These are phyloP conservation scores for Tetramorium parvispinum DNA, from an alignment of 1,140 invertebrate genomes.

Conservation along the genomic window DNA sequence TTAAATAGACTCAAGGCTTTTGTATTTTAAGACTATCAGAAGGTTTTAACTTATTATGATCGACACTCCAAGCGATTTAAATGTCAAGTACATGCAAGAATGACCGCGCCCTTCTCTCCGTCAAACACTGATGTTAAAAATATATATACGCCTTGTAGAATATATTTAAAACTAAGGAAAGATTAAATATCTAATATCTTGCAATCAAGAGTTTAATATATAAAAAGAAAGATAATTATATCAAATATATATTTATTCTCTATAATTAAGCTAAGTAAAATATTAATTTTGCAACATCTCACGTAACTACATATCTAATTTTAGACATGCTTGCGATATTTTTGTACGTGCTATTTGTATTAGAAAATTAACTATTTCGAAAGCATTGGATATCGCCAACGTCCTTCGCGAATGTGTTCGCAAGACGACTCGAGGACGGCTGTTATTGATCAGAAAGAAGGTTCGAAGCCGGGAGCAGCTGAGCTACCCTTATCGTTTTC, in stretches of 20 bases:
- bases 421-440: constrained; percentile 62
- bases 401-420: not conserved
- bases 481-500: constrained; percentile 70
- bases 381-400: not conserved
- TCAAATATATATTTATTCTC: not conserved
- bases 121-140: not conserved
- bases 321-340: not conserved
- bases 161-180: not conserved
- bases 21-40: not conserved
- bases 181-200: not conserved
- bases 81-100: constrained; percentile 5
- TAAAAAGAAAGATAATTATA: not conserved
- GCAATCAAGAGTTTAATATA: not conserved
- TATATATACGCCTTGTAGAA: not conserved
- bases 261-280: not conserved
- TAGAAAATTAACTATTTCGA: not conserved
- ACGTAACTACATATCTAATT: too few species aligned
- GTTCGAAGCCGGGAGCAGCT: constrained; percentile 70
- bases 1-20: constrained; percentile 9
- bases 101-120: not conserved
- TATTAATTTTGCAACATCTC: not conserved
- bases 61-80: not conserved
- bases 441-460: constrained; percentile 72
- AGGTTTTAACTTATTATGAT: not conserved
- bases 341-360: not conserved